Base-by-base conservation (phyloP, 2,888 invertebrate genomes). In the Quadroppia sp. region DNA sequence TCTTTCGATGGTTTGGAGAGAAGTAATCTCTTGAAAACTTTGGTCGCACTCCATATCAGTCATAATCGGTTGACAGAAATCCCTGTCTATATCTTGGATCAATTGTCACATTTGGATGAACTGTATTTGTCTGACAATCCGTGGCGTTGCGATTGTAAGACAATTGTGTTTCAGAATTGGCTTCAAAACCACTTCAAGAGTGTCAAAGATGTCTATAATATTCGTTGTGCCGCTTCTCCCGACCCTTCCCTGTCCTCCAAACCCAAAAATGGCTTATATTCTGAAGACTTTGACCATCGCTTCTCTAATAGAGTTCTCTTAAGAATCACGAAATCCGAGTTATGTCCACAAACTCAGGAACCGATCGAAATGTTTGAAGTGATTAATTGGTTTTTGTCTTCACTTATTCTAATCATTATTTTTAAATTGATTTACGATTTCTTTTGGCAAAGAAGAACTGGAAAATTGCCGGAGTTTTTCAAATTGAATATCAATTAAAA, bases 141-240 rank as follows among this genome's bases (percentile, higher is more conserved):
- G 0, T 78, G 77, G 77, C 75, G 71, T n/a, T 78, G 78, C 61
- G 77, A 78, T 56, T 78, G 78, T 32, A 77, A 78, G n/a, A 78
- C 78, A 11, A 76, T 78, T 45, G 71, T 76, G 15, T 75, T 76
- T 71, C 75, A 77, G 61, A 74, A 75, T 17, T 78, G 78, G 78
- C 59, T 78, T 9, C 77, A 77, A 25, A 71, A 75, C 40, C 75
- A 77, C 45, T 77, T 76, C 42, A 48, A 75, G 59, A 71, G 69
- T n/a, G 76, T 78, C 45, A 61, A 73, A 17, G 77, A 78, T 69
- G 75, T 76, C 53, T 73, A 76, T 48, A 71, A 77, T 13, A 72
- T 78, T 53, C 74, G 76, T 42, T 78, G 78, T 36, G 76, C 76
- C 4, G n/a, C 69, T 17, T 73, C 70, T 15, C 72, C 73, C 71